Percentiles rank a stretch among this genome's conserved stretches.
Evolutionary conservation across 2,113 vertebrate species (phyloP).

Genomic region (Spea bombifrons): DNA sequence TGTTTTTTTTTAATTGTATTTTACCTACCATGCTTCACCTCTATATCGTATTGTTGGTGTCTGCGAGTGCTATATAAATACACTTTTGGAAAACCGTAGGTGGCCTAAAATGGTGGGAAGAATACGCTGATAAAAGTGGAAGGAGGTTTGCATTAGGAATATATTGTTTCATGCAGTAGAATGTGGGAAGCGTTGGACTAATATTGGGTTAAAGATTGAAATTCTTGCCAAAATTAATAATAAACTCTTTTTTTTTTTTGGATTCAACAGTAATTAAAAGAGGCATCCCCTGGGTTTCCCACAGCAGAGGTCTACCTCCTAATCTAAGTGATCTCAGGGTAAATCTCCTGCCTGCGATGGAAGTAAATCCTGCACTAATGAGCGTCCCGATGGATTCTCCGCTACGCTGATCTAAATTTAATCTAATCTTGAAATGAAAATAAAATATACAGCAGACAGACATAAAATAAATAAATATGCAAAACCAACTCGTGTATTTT

Average conservation of each 20-base stretch:
- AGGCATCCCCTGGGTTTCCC: background rate
- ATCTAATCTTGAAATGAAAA: background rate
- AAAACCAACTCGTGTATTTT: background rate
- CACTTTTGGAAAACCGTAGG: no score
- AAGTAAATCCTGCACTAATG: background rate
- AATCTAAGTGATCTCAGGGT: constrained; percentile 8
- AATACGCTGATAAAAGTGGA: no score
- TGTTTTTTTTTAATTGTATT: no score
- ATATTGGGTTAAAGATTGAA: background rate
- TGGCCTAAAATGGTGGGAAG: no score
- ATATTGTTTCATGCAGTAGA: no score
- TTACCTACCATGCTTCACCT: no score
- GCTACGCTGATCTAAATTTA: background rate
- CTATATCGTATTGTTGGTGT: no score
- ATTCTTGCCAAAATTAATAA: background rate
- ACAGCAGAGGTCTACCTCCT: background rate
- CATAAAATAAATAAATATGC: background rate
- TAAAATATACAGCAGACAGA: background rate
- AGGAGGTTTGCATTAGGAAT: no score
- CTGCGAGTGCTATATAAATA: no score
- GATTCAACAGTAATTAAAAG: constrained; percentile 1
- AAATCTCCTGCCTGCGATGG: background rate
- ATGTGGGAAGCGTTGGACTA: background rate
- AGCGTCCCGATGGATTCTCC: background rate
- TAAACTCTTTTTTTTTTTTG: background rate